Percentiles rank a stretch among this genome's conserved stretches.
Evolutionary conservation across 2,888 invertebrate species (phyloP).

Genomic region (Crossocerus cetratus): DNA sequence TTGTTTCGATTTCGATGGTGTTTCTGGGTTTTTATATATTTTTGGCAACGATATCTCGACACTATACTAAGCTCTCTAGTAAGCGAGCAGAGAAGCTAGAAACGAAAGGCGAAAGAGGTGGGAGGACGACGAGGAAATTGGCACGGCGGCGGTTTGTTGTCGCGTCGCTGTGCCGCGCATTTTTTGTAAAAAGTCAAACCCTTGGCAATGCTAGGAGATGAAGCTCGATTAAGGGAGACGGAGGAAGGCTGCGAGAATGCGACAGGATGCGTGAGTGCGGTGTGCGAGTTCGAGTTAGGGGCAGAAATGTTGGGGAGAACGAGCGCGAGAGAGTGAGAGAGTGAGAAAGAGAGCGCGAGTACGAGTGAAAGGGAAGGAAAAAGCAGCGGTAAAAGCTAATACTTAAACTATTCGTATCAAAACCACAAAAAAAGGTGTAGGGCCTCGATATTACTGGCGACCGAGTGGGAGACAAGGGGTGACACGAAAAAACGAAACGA

Average conservation of each 20-base stretch:
- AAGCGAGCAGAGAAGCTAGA: conserved; percentile 66
- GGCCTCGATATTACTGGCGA: conserved; percentile 73
- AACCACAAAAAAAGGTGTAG: conserved; percentile 72
- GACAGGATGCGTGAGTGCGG: too few relatives aligned
- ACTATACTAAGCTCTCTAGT: conserved; percentile 74
- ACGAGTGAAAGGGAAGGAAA: conserved; percentile 36
- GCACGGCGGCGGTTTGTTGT: too few relatives aligned
- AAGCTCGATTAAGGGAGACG: too few relatives aligned
- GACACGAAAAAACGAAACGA: conserved; percentile 45
- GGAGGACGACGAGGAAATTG: conserved; percentile 40
- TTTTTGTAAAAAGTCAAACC: too few relatives aligned
- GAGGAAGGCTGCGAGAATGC: too few relatives aligned
- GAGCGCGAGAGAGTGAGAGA: conserved; percentile 50
- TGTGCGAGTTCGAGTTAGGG: conserved; percentile 2
- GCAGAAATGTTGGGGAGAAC: conserved; percentile 18
- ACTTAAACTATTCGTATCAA: conserved; percentile 76
- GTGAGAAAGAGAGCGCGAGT: conserved; percentile 17
- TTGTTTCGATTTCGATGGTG: conserved; percentile 68
- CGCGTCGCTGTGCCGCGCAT: too few relatives aligned
- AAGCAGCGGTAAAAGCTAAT: conserved; percentile 67
- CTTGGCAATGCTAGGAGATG: too few relatives aligned
- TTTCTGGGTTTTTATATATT: conserved; percentile 76
- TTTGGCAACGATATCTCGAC: conserved; percentile 77
- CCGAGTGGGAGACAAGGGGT: conserved; percentile 62
- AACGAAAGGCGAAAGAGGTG: conserved; percentile 37